Evolutionary conservation across 2,797 vertebrate genomes (phyloP).

Genomic region (Crocidura indochinensis): DNA sequence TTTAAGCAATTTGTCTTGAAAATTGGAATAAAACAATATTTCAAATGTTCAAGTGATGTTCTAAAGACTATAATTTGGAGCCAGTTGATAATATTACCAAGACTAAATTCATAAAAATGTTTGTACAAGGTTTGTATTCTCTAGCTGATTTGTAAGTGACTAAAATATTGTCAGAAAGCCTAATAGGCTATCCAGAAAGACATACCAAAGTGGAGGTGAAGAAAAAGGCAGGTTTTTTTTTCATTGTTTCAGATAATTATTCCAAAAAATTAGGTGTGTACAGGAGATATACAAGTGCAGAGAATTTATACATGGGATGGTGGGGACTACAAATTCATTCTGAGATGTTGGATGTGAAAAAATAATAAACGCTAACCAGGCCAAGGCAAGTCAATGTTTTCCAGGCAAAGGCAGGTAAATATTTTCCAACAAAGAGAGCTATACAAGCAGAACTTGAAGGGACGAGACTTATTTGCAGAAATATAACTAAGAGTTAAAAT

Average conservation of each 20-base stretch:
- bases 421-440: background rate
- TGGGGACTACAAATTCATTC: background rate
- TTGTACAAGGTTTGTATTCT: background rate
- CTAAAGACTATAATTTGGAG: background rate
- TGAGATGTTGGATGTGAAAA: background rate
- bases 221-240: background rate
- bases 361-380: background rate
- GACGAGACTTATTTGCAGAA: background rate
- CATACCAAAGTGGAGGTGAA: background rate
- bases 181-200: background rate
- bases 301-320: background rate
- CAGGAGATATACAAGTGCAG: background rate
- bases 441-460: background rate
- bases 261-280: no score
- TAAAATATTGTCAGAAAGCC: conserved; percentile 13
- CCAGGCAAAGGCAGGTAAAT: background rate
- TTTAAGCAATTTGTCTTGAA: conserved; percentile 46
- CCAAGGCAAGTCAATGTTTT: background rate
- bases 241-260: conserved; percentile 22
- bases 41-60: background rate
- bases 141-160: background rate
- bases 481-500: background rate
- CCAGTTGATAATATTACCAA: background rate
- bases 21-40: conserved; percentile 38
- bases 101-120: conserved; percentile 36